Percentiles rank a stretch among this genome's conserved stretches.
phyloP scores from a whole-genome alignment of 2,113 vertebrate genomes.

The Salvelinus sp. region DNA sequence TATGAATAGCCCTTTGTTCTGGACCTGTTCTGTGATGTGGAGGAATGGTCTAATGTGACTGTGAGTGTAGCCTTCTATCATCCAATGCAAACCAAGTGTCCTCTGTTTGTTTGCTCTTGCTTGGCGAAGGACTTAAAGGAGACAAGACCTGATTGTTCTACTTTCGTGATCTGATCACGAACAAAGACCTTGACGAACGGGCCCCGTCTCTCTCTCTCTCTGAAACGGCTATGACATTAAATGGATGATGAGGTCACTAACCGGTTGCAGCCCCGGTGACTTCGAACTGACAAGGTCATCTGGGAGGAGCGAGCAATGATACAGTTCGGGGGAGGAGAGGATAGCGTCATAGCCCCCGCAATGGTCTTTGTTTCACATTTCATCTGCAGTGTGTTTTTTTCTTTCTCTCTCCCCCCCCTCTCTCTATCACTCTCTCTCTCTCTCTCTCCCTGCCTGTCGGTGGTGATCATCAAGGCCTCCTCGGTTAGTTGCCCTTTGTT shows the following conservation, averaged over 20 bases:
- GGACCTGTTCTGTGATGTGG: background rate
- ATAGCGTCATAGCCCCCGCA: background rate
- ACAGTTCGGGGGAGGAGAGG: background rate
- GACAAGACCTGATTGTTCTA: background rate
- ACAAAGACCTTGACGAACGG: background rate
- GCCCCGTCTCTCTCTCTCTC: background rate
- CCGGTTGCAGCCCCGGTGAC: background rate
- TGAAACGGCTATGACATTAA: background rate
- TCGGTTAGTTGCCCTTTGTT: conserved; percentile 13
- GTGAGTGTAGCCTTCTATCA: background rate
- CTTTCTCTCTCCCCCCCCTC: conserved; percentile 8
- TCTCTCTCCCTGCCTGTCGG: background rate
- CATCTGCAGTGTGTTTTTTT: conserved; percentile 40
- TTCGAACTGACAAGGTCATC: background rate
- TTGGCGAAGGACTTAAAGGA: background rate
- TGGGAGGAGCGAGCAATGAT: background rate
- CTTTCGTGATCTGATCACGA: background rate
- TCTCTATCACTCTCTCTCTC: too few relatives aligned
- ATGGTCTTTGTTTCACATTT: conserved; percentile 64
- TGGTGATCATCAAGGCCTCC: background rate
- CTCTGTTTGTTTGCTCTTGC: background rate
- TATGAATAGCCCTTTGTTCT: background rate
- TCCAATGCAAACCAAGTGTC: background rate
- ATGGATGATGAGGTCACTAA: background rate
- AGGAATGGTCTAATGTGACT: background rate